Evolutionary conservation across 1,140 invertebrate species (phyloP), one percentile per base, ranked within the genome.

Genomic region (Epicauta chinensis): DNA sequence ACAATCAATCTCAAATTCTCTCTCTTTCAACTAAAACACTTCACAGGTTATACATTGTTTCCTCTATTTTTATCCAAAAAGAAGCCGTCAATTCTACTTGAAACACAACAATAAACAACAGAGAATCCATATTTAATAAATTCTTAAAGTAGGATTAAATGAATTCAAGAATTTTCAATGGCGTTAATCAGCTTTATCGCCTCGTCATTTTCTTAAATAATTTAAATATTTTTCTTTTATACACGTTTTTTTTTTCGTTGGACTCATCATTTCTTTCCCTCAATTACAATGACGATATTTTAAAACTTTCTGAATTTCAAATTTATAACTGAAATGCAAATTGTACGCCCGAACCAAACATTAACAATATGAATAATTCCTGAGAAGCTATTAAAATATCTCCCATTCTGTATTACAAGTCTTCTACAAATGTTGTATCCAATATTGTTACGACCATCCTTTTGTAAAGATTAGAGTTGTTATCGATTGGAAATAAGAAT

Each of bases 1-100:
- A 56, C 55, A 53, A 56, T 56, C 55, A 56, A 56, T 56, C 55
- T 56, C 49, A 47, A 47, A 23, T 7, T 5, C 23, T 23, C 23
- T 23, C 23, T 23, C 32, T 47, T 37, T 36, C 45, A 36, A 47
- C 45, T 47, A 23, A 23, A 23, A 23, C 45, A 47, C 38, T 47
- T 47, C 34, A 47, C 45, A 47, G 45, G 45, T 47, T 34, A 47
- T 37, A 47, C 45, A 17, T 37, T 32, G 6, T n/a, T 43, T 37
- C 16, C 41, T 17, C 41, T 11, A 17, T 43, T 43, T 2, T 23
- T 43, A 12, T 43, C 23, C 17, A 13, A 13, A 14, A 29, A 30
- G n/a, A 30, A 30, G 16, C 12, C 12, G 7, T 11, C 16, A 16
- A 30, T 12, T n/a, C n/a, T n/a, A n/a, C n/a, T n/a, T 5, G 13